Evolutionary conservation across 2,113 vertebrate species (phyloP), one percentile per base, ranked within the genome.

Genomic region (Boulengeromyrus knoepffleri): DNA sequence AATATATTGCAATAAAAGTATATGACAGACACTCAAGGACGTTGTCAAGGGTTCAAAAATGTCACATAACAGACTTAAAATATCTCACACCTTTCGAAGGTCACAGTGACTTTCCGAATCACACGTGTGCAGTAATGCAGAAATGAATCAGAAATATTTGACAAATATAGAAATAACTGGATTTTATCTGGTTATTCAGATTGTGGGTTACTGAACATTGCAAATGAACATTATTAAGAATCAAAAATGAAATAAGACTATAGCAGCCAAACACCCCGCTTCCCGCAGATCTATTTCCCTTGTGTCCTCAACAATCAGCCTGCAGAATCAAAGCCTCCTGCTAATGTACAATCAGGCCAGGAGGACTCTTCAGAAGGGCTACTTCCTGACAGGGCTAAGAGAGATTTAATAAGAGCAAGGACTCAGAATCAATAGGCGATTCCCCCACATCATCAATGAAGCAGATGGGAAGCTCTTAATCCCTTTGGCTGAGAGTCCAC

Each of bases 381-480:
- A 27, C 24, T n/a, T 89, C 39, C n/a, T 85, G 90, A 83, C 93
- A 90, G 49, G 92, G 91, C 92, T 90, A 90, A 89, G 90, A 90
- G 91, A 93, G 90, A 90, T 47, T 49, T 92, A 91, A 92, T 91
- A 42, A 91, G 92, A 93, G 92, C 90, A 62, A 56, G 66, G 62
- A 27, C 91, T 93, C 56, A 4, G 90, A 93, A 95, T 95, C 92
- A 90, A 94, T 94, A 85, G 84, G 89, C 74, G 90, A 91, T 70
- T 91, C 86, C 91, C 93, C 53, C 36, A 13, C 90, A 88, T 92
- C 89, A 93, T 91, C 94, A 93, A 93, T 92, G 90, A 92, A 92
- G 77, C 89, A 89, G 89, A 91, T 88, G 90, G 92, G 90, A 92
- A 90, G 31, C 88, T 88, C 92, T 93, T 88, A 66, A 58, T 94